Base-by-base conservation (phyloP, 35 echinoderm and acorn worm genomes). In the Holothuria glaberrima region DNA sequence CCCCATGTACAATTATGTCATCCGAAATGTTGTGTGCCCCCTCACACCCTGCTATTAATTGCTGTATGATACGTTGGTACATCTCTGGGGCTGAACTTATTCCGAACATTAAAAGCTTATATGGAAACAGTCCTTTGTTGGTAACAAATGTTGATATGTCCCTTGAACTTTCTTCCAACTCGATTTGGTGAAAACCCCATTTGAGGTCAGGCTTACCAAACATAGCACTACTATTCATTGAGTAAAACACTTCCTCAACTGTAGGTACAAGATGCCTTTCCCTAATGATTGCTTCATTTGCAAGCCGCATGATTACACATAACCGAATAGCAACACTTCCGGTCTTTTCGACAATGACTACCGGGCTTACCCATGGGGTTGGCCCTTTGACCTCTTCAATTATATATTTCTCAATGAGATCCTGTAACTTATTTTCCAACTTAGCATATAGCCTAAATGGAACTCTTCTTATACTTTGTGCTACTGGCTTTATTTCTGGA, bases 231-330 rank as follows among this genome's bases (percentile, higher is more conserved):
- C 71, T 66, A 77, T 76, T 90, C 77, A 94, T 35, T 29, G 71
- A 27, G 9, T 74, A 22, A 27, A 90, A 12, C 13, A 90, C 50
- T 31, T 94, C 92, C 13, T 90, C 88, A 46, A 92, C 74, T 26
- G 91, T 87, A 19, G 86, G 90, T 28, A 92, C 92, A 26, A 60
- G 86, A 31, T 92, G 77, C 17, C 94, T 46, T 46, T 83, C 94
- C 17, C 94, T 36, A 20, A 89, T 66, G 0, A 95, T 89, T 6
- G 86, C 90, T 89, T 95, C 24, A 78, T 95, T 95, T 12, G 90
- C 94, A n/a, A 4, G 12, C 12, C 90, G 45, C 94, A 95, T 95
- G 58, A 92, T 85, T 46, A 95, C 69, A 67, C 86, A 95, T 16
- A 92, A 26, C 21, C 90, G 59, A 25, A 54, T 73, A 31, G 41